Evolutionary conservation across 2,888 invertebrate genomes (phyloP), one percentile per base, ranked within the genome.

Genomic region (Habrosyne pyritoides): DNA sequence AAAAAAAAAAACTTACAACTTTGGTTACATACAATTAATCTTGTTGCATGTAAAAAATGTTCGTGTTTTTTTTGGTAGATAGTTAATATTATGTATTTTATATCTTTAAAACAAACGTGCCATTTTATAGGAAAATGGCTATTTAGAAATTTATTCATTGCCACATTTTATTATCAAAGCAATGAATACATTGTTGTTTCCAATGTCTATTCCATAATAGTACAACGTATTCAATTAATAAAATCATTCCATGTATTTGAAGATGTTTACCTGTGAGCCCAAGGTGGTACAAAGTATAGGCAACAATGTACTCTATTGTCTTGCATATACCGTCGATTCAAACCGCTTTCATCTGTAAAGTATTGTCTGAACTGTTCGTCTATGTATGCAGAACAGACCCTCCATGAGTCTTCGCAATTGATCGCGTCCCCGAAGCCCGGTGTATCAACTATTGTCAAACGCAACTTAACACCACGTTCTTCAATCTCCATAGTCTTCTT

Each of bases 221-320:
- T n/a, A n/a, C n/a, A n/a, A n/a, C n/a, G n/a, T 33, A 33, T n/a
- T 33, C n/a, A 33, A 4, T n/a, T 33, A 33, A 33, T 33, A 30
- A 30, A 12, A 33, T n/a, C n/a, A 33, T 10, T n/a, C n/a, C n/a
- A n/a, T n/a, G n/a, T n/a, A n/a, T n/a, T n/a, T n/a, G n/a, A n/a
- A n/a, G n/a, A 10, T 60, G 70, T 80, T 28, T 88, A 98, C 98
- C 98, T 98, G 86, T 98, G 98, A 10, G 98, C 98, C 94, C 97
- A 98, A 2, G 99, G 98, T 47, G 98, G 98, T 61, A 99, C 96
- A 85, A 99, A 99, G 83, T 99, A 99, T 52, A 99, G 94, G 83
- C 97, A 99, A 87, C 99, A 99, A 82, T 99, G 99, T 10, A 99
- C 98, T 60, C 99, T 94, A 85, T 98, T 98, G 87, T 99, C 99